Evolutionary conservation across 2,888 invertebrate genomes (phyloP).

Genomic region (Coelinius sp.): DNA sequence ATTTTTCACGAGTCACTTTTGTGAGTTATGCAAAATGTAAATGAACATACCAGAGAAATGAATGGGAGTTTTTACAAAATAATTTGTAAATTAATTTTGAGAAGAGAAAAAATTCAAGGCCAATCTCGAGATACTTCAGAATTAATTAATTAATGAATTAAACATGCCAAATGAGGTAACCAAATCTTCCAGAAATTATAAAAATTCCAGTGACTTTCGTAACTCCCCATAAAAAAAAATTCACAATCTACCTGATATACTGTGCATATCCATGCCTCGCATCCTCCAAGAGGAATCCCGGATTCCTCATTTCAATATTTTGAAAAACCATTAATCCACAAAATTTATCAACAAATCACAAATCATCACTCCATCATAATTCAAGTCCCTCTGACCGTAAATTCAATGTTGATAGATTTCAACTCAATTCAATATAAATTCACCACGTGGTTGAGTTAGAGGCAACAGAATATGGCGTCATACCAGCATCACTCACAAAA

Average conservation of each 20-base stretch:
- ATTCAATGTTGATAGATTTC: background rate
- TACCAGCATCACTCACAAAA: background rate
- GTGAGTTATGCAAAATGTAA: too few relatives aligned
- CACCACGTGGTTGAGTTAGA: conserved; percentile 15
- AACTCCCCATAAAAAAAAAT: background rate
- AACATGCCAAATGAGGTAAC: background rate
- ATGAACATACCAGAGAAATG: too few relatives aligned
- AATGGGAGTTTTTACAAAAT: too few relatives aligned
- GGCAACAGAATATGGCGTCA: conserved; percentile 6
- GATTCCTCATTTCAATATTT: conserved; percentile 69
- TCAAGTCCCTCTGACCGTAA: background rate
- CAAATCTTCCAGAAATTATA: background rate
- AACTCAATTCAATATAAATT: background rate
- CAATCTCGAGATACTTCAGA: too few relatives aligned
- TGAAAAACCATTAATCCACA: conserved; percentile 66
- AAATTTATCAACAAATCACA: background rate
- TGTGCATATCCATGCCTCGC: conserved; percentile 69
- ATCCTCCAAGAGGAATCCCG: conserved; percentile 69
- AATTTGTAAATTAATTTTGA: too few relatives aligned
- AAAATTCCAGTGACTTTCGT: background rate
- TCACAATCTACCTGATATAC: conserved; percentile 64
- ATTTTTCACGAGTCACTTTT: background rate
- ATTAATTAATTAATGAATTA: background rate
- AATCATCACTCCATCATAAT: conserved; percentile 21
- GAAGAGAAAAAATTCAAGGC: too few relatives aligned